Percentiles rank a stretch among this genome's conserved stretches.
These are phyloP conservation scores for Sylvietta virens DNA, from an alignment of 2,113 vertebrate genomes.

Conservation along the genomic window DNA sequence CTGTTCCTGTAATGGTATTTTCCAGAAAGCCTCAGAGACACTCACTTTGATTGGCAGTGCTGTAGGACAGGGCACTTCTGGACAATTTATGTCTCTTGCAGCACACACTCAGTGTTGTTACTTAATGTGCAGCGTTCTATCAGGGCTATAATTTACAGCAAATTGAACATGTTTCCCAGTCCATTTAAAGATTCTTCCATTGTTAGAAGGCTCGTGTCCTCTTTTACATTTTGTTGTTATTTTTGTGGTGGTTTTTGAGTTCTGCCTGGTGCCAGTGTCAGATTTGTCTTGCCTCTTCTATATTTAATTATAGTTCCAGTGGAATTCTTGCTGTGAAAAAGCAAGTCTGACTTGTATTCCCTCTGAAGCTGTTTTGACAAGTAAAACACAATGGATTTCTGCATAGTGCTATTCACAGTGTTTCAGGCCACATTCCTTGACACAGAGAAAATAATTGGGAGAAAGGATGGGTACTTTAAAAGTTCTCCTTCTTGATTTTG, in stretches of 20 bases:
- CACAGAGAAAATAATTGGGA: neutral
- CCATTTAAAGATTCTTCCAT: neutral
- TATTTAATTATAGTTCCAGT: conserved; percentile 22
- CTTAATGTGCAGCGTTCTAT: neutral
- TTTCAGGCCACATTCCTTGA: neutral
- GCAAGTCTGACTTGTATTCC: neutral
- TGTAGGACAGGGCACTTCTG: neutral
- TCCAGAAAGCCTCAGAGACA: neutral
- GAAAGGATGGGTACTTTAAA: neutral
- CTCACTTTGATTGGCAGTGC: neutral
- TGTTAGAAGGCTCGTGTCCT: neutral
- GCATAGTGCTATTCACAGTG: neutral
- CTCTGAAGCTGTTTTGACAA: neutral
- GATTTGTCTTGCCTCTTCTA: neutral
- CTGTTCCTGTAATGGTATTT: neutral
- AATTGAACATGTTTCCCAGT: neutral
- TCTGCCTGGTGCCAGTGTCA: neutral
- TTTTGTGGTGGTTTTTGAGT: neutral
- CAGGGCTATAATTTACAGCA: neutral
- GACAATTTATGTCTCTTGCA: neutral
- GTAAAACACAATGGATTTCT: neutral
- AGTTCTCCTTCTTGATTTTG: neutral
- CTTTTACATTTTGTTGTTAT: neutral
- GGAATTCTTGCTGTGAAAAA: neutral
- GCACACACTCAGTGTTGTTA: neutral